Base-by-base conservation (phyloP, 2,113 vertebrate species). In the Rhagologus leucostigma region DNA sequence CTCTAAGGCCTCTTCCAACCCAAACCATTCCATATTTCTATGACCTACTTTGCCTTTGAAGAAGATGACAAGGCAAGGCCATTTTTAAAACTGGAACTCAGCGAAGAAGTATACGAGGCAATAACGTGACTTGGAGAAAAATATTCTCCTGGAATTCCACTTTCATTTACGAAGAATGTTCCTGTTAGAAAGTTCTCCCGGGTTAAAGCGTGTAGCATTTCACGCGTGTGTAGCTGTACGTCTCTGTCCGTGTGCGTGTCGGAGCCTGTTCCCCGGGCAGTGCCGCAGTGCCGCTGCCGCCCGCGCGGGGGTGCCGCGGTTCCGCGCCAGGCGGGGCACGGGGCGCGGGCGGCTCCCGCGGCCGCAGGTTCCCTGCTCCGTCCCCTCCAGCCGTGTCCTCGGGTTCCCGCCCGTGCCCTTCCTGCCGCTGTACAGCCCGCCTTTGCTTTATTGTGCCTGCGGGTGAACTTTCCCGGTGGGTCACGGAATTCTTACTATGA, bases 161-260 rank as follows among this genome's bases (percentile, higher is more conserved):
- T 29, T 68, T 46, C 33, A 8, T 39, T 11, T 13, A 7, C 4
- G 26, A 24, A 12, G 49, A 6, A 23, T 1, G 16, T 2, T 24
- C 59, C 3, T 2, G 32, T 16, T 20, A 15, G 56, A 7, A 24
- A 6, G 20, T 0, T 33, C 33, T 35, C 9, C 32, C 2, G 30
- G 8, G 11, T 18, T 11, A 19, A 30, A 24, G 16, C 17, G 13
- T 0, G n/a, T 2, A 1, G 0, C 33, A 1, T 2, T 33, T 13
- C 3, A 6, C 0, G 35, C 27, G 0, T 1, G 0, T 0, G 41
- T 7, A 3, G 13, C 35, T 16, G 4, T 5, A 1, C 15, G 2
- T 14, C 26, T 4, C 0, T 33, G 30, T 11, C 22, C 9, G 16
- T 1, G 3, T 0, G 16, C 6, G 0, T 0, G 10, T 2, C 2